Conservation (phyloP, 2,113 vertebrate species). For the Phaetusa simplex region DNA sequence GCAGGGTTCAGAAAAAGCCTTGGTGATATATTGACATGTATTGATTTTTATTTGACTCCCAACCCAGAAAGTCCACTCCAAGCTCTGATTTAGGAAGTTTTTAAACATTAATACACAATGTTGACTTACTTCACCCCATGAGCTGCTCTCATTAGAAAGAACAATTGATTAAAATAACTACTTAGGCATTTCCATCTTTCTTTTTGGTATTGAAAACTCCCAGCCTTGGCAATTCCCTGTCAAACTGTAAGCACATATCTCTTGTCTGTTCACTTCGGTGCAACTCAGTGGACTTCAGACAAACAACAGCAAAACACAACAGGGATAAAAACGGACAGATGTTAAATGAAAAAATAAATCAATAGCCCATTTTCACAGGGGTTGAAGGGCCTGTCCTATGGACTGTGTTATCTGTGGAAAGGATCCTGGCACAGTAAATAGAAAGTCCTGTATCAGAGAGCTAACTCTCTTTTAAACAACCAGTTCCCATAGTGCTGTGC, state of each 20-base stretch:
- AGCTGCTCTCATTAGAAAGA: neutral
- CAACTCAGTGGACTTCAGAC: neutral
- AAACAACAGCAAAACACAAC: neutral
- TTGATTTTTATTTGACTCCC: neutral
- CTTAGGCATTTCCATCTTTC: neutral
- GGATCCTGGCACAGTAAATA: neutral
- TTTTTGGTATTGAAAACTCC: neutral
- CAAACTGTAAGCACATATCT: neutral
- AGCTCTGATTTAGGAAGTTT: neutral
- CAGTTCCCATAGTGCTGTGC: neutral
- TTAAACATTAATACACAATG: neutral
- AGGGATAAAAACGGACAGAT: neutral
- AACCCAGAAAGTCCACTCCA: neutral
- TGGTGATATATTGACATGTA: neutral
- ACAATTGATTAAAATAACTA: conserved; percentile 2
- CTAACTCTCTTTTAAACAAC: neutral
- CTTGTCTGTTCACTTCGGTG: neutral
- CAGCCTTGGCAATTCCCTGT: neutral
- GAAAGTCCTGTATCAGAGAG: neutral
- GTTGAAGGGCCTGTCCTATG: neutral
- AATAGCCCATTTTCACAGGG: conserved; percentile 1
- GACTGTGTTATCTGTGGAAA: neutral
- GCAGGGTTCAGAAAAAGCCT: neutral
- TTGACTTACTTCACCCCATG: neutral
- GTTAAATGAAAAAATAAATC: conserved; percentile 32